phyloP scores from a whole-genome alignment of 2,888 invertebrate genomes.

The Amphipoea lucens region DNA sequence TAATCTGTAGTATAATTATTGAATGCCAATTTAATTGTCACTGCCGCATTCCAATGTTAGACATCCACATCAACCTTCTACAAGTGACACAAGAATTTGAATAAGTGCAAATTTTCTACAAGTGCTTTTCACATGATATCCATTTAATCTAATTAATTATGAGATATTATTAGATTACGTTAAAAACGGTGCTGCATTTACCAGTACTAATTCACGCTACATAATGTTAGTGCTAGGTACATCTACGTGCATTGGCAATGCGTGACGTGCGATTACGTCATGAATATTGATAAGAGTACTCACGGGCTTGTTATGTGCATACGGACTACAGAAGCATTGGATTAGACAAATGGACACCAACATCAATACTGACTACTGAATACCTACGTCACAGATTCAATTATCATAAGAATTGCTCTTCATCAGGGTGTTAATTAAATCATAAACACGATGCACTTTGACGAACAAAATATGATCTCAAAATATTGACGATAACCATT shows the following conservation, averaged over 20 bases:
- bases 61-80: too few species aligned
- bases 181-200: neutral
- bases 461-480: neutral
- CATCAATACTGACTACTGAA: constrained; percentile 26
- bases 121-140: neutral
- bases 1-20: neutral
- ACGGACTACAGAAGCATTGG: constrained; percentile 33
- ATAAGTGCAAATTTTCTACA: neutral
- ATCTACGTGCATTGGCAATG: constrained; percentile 20
- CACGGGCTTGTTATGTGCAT: constrained; percentile 51
- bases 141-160: neutral
- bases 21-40: neutral
- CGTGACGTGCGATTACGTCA: constrained; percentile 47
- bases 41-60: neutral
- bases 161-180: neutral
- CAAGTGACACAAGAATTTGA: neutral
- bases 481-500: neutral
- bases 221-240: neutral
- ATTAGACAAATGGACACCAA: constrained; percentile 28
- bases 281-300: constrained; percentile 54
- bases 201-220: constrained; percentile 16
- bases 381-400: neutral
- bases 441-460: neutral
- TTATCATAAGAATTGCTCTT: neutral
- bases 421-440: neutral